A percentile compares a stretch with the other conserved stretches of the same genome.
phyloP scores from a whole-genome alignment of 2,888 invertebrate species.

The Drosophila vallismaia region DNA sequence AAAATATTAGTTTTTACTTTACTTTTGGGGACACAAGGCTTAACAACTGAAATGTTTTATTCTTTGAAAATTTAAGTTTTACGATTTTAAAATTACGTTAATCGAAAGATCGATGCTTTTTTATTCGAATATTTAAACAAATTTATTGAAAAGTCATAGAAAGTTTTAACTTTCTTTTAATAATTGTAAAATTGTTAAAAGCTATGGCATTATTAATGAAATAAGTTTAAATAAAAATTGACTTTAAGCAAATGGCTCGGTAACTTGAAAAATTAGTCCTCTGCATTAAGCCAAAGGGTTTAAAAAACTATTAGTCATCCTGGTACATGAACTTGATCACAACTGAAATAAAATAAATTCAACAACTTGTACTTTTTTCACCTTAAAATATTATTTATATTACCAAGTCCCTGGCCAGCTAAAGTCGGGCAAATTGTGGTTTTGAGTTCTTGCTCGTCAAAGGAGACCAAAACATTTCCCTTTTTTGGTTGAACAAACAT shows the following conservation, averaged over 20 bases:
- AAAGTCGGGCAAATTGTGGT: slow-evolving; percentile 53
- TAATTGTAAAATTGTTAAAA: too few species aligned
- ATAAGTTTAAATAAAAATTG: too few species aligned
- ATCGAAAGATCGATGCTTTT: too few species aligned
- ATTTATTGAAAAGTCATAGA: too few species aligned
- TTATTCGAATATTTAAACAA: too few species aligned
- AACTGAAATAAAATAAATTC: slow-evolving; percentile 25
- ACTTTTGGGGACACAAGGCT: neutral
- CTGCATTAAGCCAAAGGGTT: neutral
- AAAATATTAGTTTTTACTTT: neutral
- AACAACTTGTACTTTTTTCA: neutral
- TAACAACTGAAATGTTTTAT: too few species aligned
- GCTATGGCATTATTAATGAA: too few species aligned
- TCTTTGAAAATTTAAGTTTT: too few species aligned
- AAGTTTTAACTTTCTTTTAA: too few species aligned
- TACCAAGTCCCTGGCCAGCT: slow-evolving; percentile 50
- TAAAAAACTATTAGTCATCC: neutral
- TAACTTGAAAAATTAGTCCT: too few species aligned
- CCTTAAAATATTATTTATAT: neutral
- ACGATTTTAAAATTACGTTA: too few species aligned
- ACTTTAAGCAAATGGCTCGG: too few species aligned
- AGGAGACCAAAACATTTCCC: slow-evolving; percentile 47
- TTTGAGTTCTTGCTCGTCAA: slow-evolving; percentile 17
- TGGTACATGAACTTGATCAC: slow-evolving; percentile 44
- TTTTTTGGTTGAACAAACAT: slow-evolving; percentile 30